phyloP scores from a whole-genome alignment of 1,140 invertebrate species.

The Drosophila hydei region DNA sequence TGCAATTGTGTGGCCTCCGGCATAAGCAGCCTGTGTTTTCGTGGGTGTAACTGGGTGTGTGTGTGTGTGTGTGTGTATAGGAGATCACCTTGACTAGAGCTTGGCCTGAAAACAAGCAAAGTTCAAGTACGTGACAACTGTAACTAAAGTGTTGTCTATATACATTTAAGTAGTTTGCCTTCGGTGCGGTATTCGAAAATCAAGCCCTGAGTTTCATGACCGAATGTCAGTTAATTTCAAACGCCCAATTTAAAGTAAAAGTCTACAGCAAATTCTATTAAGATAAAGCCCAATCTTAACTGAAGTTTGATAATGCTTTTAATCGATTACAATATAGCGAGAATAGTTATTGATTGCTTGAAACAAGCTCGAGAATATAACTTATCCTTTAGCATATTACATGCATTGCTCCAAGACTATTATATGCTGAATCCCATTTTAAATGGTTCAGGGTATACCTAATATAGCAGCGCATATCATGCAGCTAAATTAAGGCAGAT shows the following conservation, averaged over 20 bases:
- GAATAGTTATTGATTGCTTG: too few species aligned
- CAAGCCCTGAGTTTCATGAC: not conserved
- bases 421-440: too few species aligned
- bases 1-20: not conserved
- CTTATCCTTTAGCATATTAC: too few species aligned
- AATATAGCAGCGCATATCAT: too few species aligned
- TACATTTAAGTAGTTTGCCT: slow-evolving; percentile 14
- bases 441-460: too few species aligned
- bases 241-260: not conserved
- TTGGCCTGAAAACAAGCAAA: slow-evolving; percentile 22
- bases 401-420: too few species aligned
- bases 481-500: too few species aligned
- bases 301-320: too few species aligned
- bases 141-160: slow-evolving; percentile 7
- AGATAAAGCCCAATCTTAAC: too few species aligned
- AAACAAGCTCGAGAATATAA: too few species aligned
- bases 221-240: not conserved
- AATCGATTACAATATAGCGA: too few species aligned
- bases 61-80: not conserved
- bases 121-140: slow-evolving; percentile 18
- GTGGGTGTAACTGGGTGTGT: not conserved
- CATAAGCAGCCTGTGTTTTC: slow-evolving; percentile 2
- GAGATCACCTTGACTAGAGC: slow-evolving; percentile 14
- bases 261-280: not conserved
- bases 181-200: not conserved